Evolutionary conservation across 2,888 invertebrate species (phyloP).

Genomic region (Isoperla grammatica): DNA sequence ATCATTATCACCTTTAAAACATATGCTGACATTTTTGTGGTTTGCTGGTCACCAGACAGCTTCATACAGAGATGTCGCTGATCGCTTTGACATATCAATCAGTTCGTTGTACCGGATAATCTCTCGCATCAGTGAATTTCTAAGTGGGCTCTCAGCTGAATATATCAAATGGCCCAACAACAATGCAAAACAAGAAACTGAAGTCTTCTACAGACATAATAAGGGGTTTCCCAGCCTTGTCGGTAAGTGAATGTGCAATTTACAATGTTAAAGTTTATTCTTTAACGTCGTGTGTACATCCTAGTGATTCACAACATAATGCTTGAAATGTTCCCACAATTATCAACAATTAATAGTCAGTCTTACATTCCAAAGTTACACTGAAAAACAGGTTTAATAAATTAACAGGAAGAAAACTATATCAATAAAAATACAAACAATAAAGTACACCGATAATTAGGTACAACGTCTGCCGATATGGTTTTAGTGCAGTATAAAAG

Average conservation of each 20-base stretch:
- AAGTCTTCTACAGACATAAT: background rate
- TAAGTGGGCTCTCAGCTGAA: background rate
- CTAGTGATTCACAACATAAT: background rate
- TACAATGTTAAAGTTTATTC: background rate
- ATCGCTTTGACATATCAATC: background rate
- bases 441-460: too few relatives aligned
- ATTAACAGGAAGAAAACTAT: too few relatives aligned
- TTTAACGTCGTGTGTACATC: background rate
- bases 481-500: too few relatives aligned
- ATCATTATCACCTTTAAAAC: conserved; percentile 11
- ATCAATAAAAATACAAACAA: too few relatives aligned
- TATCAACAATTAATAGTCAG: too few relatives aligned
- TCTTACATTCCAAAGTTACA: too few relatives aligned
- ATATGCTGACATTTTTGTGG: background rate
- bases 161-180: background rate
- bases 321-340: background rate
- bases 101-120: background rate
- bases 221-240: conserved; percentile 14
- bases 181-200: background rate
- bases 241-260: background rate
- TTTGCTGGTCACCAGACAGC: conserved; percentile 7
- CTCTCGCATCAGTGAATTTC: background rate
- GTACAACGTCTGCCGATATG: too few relatives aligned
- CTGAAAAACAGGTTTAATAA: too few relatives aligned
- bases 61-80: background rate